A percentile compares a stretch with the other conserved stretches of the same genome.
phyloP scores from a whole-genome alignment of 2,113 vertebrate species.

The Cranoglanis bouderius region DNA sequence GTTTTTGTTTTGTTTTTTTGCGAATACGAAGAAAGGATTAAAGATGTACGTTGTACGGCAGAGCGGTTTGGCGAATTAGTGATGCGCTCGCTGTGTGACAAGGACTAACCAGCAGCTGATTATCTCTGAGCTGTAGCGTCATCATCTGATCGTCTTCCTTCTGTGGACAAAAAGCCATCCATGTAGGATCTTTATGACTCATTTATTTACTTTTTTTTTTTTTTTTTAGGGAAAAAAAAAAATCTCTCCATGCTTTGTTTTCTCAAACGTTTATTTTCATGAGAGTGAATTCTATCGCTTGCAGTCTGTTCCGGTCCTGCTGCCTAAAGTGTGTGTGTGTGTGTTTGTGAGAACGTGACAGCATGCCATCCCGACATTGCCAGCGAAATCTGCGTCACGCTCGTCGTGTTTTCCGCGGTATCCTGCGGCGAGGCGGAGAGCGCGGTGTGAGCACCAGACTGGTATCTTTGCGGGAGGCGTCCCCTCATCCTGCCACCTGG shows the following conservation, averaged over 20 bases:
- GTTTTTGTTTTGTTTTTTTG: not conserved
- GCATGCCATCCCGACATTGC: conserved; percentile 36
- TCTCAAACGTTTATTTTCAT: not conserved
- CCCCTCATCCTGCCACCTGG: conserved; percentile 23
- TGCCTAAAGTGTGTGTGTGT: not conserved
- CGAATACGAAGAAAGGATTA: not conserved
- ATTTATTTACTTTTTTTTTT: not conserved
- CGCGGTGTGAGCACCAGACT: conserved; percentile 28
- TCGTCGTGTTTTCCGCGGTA: conserved; percentile 19
- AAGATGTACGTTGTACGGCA: not conserved
- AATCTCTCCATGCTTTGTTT: not conserved
- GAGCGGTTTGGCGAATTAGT: no score
- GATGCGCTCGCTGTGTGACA: not conserved
- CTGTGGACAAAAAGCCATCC: not conserved
- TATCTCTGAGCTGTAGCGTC: not conserved
- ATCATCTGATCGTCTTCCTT: not conserved
- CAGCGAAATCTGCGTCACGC: conserved; percentile 50
- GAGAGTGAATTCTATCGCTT: not conserved
- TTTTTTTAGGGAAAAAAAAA: not conserved
- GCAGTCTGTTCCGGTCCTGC: not conserved
- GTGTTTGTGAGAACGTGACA: conserved; percentile 23
- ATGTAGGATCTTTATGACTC: conserved; percentile 14
- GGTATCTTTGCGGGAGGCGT: conserved; percentile 6
- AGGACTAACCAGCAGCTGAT: not conserved
- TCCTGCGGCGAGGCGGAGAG: conserved; percentile 29